Evolutionary conservation across 2,888 invertebrate genomes (phyloP).

Genomic region (Cyaniris semiargus): DNA sequence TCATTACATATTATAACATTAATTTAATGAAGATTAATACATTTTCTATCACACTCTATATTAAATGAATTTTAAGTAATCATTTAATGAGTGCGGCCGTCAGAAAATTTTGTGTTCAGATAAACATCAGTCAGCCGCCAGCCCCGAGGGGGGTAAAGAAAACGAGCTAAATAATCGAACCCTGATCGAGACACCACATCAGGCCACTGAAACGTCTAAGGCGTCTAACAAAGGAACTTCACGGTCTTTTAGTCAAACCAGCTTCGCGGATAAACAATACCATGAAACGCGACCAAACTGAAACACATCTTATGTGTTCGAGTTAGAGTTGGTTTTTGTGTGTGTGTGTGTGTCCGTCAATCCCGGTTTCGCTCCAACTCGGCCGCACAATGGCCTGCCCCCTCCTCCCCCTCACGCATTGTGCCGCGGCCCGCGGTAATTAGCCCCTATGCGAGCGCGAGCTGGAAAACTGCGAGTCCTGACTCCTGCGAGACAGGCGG

Average conservation of each 20-base stretch:
- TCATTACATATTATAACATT: too few species aligned
- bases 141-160: too few species aligned
- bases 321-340: slow-evolving; percentile 3
- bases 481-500: neutral
- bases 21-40: too few species aligned
- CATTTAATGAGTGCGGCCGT: too few species aligned
- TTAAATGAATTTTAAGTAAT: too few species aligned
- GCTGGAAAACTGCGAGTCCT: neutral
- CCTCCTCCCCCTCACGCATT: neutral
- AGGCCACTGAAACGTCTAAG: neutral
- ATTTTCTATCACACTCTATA: too few species aligned
- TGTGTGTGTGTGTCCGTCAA: neutral
- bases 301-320: neutral
- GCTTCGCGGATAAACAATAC: slow-evolving; percentile 38
- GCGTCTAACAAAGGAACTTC: slow-evolving; percentile 27
- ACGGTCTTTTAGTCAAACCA: slow-evolving; percentile 32
- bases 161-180: neutral
- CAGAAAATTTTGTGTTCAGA: too few species aligned
- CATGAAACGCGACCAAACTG: neutral
- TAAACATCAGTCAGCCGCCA: too few species aligned
- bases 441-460: slow-evolving; percentile 3
- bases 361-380: neutral
- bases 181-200: too few species aligned
- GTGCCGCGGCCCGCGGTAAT: slow-evolving; percentile 2
- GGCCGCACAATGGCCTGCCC: neutral